Percentiles rank a stretch among this genome's conserved stretches.
These are phyloP conservation scores for Heliconius nattereri DNA, from an alignment of 1,140 invertebrate species.

Conservation along the genomic window DNA sequence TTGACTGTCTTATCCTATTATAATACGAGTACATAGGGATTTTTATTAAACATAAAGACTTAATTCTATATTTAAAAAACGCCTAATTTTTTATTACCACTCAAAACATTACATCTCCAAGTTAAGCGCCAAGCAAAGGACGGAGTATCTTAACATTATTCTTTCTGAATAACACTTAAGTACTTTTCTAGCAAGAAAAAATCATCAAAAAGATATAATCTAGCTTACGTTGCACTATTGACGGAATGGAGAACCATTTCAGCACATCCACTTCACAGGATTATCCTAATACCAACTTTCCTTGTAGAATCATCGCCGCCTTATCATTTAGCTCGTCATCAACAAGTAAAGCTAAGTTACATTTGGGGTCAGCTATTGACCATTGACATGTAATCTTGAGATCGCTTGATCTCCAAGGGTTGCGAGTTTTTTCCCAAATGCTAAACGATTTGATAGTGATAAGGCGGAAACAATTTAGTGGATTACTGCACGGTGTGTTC, in stretches of 20 bases:
- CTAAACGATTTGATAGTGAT: conserved; percentile 29
- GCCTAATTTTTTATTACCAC: too few species aligned
- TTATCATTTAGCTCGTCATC: conserved; percentile 20
- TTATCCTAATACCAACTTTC: background rate
- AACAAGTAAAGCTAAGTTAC: conserved; percentile 34
- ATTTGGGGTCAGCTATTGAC: conserved; percentile 34
- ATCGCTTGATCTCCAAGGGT: conserved; percentile 36
- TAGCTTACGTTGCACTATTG: background rate
- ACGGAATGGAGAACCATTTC: background rate
- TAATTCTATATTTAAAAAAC: too few species aligned
- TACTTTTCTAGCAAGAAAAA: too few species aligned
- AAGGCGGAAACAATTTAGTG: conserved; percentile 40
- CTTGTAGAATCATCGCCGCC: conserved; percentile 9
- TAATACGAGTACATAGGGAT: too few species aligned
- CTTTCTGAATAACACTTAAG: too few species aligned
- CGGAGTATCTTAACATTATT: too few species aligned
- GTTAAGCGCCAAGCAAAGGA: too few species aligned
- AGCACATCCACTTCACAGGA: background rate
- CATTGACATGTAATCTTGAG: conserved; percentile 34
- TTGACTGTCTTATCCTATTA: too few species aligned
- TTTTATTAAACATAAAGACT: too few species aligned
- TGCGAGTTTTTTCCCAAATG: conserved; percentile 18
- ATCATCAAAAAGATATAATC: background rate
- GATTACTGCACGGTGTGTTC: background rate
- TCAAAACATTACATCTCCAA: too few species aligned